Percentiles rank a stretch among this genome's conserved stretches.
Evolutionary conservation across 2,888 invertebrate species (phyloP).

Genomic region (Erebia aethiops): DNA sequence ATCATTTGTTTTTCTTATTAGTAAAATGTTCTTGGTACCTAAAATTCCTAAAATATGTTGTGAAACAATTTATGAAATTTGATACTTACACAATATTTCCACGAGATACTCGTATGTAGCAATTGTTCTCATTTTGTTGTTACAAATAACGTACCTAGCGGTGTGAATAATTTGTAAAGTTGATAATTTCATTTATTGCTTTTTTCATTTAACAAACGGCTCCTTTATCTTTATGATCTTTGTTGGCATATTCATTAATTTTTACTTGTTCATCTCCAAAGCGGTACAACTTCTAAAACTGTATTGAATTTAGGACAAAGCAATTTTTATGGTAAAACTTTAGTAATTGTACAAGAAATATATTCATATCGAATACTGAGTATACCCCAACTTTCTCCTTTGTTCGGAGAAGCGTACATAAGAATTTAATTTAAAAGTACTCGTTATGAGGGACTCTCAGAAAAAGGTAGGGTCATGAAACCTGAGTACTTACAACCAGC

Average conservation of each 20-base stretch:
- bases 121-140: slow-evolving; percentile 12
- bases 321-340: slow-evolving; percentile 29
- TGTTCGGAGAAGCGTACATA: slow-evolving; percentile 22
- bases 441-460: slow-evolving; percentile 2
- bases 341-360: slow-evolving; percentile 30
- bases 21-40: not conserved
- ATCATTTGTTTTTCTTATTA: not conserved
- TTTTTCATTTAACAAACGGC: not conserved
- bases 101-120: slow-evolving; percentile 9
- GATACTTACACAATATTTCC: not conserved
- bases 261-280: slow-evolving; percentile 12
- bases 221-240: slow-evolving; percentile 1
- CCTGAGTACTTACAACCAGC: too few relatives aligned
- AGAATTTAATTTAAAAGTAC: slow-evolving; percentile 26
- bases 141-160: not conserved
- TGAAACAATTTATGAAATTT: not conserved
- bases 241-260: slow-evolving; percentile 23
- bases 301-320: slow-evolving; percentile 22
- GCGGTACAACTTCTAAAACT: slow-evolving; percentile 21
- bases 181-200: slow-evolving; percentile 7
- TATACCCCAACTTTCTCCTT: slow-evolving; percentile 30
- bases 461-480: slow-evolving; percentile 9
- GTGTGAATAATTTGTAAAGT: slow-evolving; percentile 1
- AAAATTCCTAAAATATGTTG: not conserved
- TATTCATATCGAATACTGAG: slow-evolving; percentile 30